Base-by-base conservation (phyloP, 2,797 vertebrate genomes). In the Trematomus bernacchii region DNA sequence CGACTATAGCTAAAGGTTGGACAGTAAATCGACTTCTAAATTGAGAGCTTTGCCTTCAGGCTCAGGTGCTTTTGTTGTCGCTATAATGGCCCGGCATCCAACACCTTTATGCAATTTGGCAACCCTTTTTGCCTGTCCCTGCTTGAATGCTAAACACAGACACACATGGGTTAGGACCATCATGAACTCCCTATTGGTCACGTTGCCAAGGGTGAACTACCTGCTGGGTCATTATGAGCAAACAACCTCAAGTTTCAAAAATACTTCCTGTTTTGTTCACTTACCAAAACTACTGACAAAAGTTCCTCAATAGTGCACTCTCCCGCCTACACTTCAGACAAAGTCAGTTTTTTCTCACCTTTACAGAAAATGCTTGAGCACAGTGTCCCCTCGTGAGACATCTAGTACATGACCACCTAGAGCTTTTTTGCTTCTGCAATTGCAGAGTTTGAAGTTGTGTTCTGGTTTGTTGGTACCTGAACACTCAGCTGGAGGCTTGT, bases 31-130 rank as follows among this genome's bases (percentile, higher is more conserved):
- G 11, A 53, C 51, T 73, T 44, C 5, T 64, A 54, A 68, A 76
- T 53, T 67, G 64, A 72, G 46, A 63, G 52, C 42, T 53, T 53
- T 53, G 65, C 60, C 69, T 69, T 63, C 14, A 70, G 61, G 69
- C 43, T 62, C 18, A 42, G 46, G n/a, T 67, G 12, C 16, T 46
- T 67, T 73, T 81, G 46, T 73, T 81, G 46, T 23, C 18, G 52
- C 33, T 44, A 30, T 43, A 54, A 76, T 52, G 7, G 47, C 33
- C 13, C 12, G 27, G 51, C n/a, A 62, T 53, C 44, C 40, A 51
- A n/a, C 50, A 58, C 12, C 30, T 27, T 19, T 14, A 46, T 73
- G 43, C 18, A n/a, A 15, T 70, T 16, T 40, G 13, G 1, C 46
- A 23, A 33, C 27, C 19, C 51, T 14, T 30, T 12, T 27, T 10